phyloP scores from a whole-genome alignment of 1,140 invertebrate genomes.

The Macrobrachium rosenbergii region DNA sequence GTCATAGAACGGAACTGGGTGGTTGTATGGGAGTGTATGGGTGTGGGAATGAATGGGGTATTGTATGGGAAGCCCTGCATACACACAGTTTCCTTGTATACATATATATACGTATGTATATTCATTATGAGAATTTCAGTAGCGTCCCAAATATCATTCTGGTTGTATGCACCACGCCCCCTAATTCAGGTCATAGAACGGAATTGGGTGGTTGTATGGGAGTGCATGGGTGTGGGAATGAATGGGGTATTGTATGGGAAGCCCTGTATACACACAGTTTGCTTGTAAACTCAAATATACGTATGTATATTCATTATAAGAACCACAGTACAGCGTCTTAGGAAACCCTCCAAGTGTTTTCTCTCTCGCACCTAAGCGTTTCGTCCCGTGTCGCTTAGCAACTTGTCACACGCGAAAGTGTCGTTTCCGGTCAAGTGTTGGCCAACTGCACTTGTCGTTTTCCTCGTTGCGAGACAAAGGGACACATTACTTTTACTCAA shows the following conservation, averaged over 20 bases:
- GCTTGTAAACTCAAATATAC: background rate
- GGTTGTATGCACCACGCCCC: too few relatives aligned
- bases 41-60: background rate
- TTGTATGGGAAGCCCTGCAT: background rate
- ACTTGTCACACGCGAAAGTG: too few relatives aligned
- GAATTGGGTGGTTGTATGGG: background rate
- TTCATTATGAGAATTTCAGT: background rate
- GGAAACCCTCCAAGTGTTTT: too few relatives aligned
- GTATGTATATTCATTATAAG: background rate
- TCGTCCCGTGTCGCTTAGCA: too few relatives aligned
- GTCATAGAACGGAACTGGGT: too few relatives aligned
- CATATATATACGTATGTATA: background rate
- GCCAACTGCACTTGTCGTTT: too few relatives aligned
- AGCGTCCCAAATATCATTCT: background rate
- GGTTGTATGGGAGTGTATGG: slow-evolving; percentile 17
- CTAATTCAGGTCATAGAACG: background rate
- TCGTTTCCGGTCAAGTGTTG: too few relatives aligned
- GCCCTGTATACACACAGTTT: too few relatives aligned
- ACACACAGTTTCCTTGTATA: background rate
- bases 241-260: background rate
- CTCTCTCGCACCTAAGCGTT: too few relatives aligned
- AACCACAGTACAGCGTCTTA: too few relatives aligned
- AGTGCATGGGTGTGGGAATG: slow-evolving; percentile 5
- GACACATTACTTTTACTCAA: too few relatives aligned
- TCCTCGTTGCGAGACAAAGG: too few relatives aligned